phyloP scores from a whole-genome alignment of 2,888 invertebrate species.

The Gymnocheta viridis region DNA sequence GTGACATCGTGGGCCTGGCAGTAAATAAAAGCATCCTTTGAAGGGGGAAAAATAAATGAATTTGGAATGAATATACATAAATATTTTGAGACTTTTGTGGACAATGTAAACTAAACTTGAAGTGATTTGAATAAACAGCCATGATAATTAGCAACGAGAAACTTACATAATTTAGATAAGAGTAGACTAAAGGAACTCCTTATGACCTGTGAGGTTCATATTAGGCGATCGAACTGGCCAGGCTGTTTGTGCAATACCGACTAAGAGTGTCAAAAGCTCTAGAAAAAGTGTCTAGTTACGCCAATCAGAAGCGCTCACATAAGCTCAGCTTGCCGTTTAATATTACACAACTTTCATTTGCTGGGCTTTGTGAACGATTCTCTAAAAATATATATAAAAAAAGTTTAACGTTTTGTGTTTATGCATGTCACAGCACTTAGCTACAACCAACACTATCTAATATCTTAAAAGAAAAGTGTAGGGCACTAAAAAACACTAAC shows the following conservation, averaged over 20 bases:
- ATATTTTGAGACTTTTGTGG: too few species aligned
- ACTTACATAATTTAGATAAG: background rate
- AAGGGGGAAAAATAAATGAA: background rate
- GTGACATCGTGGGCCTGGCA: too few species aligned
- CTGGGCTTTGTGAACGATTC: too few species aligned
- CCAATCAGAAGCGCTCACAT: too few species aligned
- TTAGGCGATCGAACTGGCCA: too few species aligned
- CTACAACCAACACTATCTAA: background rate
- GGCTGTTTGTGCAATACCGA: too few species aligned
- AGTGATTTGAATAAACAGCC: constrained; percentile 39
- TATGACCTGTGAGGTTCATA: too few species aligned
- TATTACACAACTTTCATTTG: too few species aligned
- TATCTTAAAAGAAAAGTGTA: background rate
- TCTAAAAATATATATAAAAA: background rate
- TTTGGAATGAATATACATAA: background rate
- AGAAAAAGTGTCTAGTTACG: too few species aligned
- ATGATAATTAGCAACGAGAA: constrained; percentile 5
- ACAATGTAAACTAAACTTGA: constrained; percentile 18
- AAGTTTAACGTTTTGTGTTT: background rate
- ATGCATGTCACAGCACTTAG: background rate
- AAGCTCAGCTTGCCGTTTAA: too few species aligned
- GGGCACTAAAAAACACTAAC: constrained; percentile 9
- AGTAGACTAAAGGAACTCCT: background rate
- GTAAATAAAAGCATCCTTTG: too few species aligned
- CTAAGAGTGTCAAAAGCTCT: too few species aligned